Percentiles rank a stretch among this genome's conserved stretches.
Conservation (phyloP, 92 coral and sea anemone species). For the Zoanthus sansibaricus region DNA sequence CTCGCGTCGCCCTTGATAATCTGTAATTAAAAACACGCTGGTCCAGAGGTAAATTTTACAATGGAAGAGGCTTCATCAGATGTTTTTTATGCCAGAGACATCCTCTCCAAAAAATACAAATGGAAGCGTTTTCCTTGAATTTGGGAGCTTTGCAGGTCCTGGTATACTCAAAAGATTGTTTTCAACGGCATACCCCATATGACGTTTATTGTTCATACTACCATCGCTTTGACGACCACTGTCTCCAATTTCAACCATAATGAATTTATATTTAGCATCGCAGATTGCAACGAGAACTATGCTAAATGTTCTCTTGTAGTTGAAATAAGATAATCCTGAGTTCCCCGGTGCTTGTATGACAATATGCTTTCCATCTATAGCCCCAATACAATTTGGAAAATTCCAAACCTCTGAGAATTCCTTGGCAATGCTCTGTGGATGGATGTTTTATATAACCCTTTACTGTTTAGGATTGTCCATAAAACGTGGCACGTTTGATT, state of each 20-base stretch:
- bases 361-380: slow-evolving; percentile 34
- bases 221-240: slow-evolving; percentile 49
- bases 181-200: slow-evolving; percentile 24
- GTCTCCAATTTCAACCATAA: slow-evolving; percentile 45
- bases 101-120: slow-evolving; percentile 50
- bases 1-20: slow-evolving; percentile 33
- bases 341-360: neutral
- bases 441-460: slow-evolving; percentile 44
- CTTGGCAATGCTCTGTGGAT: slow-evolving; percentile 40
- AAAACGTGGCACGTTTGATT: slow-evolving; percentile 35
- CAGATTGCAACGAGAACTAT: slow-evolving; percentile 57
- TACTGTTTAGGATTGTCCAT: slow-evolving; percentile 1
- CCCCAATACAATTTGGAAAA: slow-evolving; percentile 39
- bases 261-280: slow-evolving; percentile 39
- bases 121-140: slow-evolving; percentile 37
- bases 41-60: slow-evolving; percentile 33
- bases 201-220: slow-evolving; percentile 32
- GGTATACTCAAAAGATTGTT: slow-evolving; percentile 38
- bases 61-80: slow-evolving; percentile 43
- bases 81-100: slow-evolving; percentile 42
- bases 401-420: slow-evolving; percentile 53
- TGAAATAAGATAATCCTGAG: slow-evolving; percentile 41
- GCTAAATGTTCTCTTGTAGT: slow-evolving; percentile 41
- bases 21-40: slow-evolving; percentile 53
- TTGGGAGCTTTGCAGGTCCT: slow-evolving; percentile 33